Conservation (phyloP, 2,113 vertebrate genomes). For the Grammomys dolichurus region DNA sequence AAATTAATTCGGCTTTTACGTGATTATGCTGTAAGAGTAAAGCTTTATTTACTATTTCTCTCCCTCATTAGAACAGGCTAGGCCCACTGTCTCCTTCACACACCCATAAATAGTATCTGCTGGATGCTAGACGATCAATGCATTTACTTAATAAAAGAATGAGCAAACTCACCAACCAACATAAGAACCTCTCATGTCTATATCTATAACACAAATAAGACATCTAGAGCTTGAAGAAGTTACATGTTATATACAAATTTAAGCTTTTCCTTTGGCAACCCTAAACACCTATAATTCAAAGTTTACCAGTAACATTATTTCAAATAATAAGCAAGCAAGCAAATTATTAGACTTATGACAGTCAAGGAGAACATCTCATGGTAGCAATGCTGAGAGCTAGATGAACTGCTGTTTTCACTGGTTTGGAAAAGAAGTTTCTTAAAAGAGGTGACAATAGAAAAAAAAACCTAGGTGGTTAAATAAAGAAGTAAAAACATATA, state of each 20-base stretch:
- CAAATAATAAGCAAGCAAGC: conserved; percentile 36
- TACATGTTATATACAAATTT: not conserved
- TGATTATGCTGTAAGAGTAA: not conserved
- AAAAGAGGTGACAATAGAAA: not conserved
- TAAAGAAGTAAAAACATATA: not conserved
- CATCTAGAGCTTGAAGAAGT: conserved; percentile 31
- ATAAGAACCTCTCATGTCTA: not conserved
- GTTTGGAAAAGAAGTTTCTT: conserved; percentile 19
- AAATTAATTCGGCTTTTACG: conserved; percentile 36
- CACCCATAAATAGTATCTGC: not conserved
- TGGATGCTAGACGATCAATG: not conserved
- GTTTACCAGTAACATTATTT: conserved; percentile 51
- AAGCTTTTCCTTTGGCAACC: not conserved
- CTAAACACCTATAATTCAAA: not conserved
- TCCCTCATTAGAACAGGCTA: not conserved
- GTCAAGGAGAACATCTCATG: not conserved
- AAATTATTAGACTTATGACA: not conserved
- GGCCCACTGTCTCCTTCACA: not conserved
- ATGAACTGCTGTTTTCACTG: conserved; percentile 6
- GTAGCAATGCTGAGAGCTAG: not conserved
- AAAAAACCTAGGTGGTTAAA: not conserved
- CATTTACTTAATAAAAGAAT: conserved; percentile 53
- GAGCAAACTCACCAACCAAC: not conserved
- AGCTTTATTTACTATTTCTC: conserved; percentile 27
- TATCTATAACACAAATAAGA: not conserved